These are phyloP conservation scores for Lepilemur ruficaudatus DNA, from an alignment of 2,797 vertebrate genomes.

Conservation along the genomic window DNA sequence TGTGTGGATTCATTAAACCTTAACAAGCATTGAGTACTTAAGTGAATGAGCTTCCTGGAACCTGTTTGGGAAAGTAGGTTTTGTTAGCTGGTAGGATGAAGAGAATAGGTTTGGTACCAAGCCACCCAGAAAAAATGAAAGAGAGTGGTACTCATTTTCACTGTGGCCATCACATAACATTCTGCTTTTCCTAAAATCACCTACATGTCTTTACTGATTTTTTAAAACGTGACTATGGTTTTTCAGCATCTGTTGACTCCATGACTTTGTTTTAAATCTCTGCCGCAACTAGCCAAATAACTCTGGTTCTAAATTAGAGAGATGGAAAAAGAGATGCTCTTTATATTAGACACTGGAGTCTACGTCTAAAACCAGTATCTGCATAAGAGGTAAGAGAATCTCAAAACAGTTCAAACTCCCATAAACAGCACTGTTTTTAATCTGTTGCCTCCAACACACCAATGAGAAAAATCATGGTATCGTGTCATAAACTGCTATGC, in stretches of 20 bases:
- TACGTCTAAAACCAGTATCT: conserved; percentile 65
- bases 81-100: background rate
- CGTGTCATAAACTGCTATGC: conserved; percentile 87
- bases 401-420: conserved; percentile 67
- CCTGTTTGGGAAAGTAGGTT: background rate
- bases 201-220: background rate
- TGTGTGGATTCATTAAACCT: background rate
- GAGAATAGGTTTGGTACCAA: background rate
- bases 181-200: conserved; percentile 15
- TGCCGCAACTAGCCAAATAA: conserved; percentile 45
- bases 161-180: background rate
- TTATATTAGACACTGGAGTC: conserved; percentile 1
- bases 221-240: background rate
- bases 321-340: conserved; percentile 50
- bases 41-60: background rate
- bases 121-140: background rate
- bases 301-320: conserved; percentile 55
- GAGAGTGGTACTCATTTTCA: background rate
- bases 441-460: conserved; percentile 81
- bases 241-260: conserved; percentile 12
- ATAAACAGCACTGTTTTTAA: conserved; percentile 81
- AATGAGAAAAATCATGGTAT: conserved; percentile 82
- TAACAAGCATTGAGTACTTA: background rate
- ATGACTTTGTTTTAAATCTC: conserved; percentile 17
- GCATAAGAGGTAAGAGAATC: conserved; percentile 55